Evolutionary conservation across 2,888 invertebrate species (phyloP).

Genomic region (Cerceris ruficornis): DNA sequence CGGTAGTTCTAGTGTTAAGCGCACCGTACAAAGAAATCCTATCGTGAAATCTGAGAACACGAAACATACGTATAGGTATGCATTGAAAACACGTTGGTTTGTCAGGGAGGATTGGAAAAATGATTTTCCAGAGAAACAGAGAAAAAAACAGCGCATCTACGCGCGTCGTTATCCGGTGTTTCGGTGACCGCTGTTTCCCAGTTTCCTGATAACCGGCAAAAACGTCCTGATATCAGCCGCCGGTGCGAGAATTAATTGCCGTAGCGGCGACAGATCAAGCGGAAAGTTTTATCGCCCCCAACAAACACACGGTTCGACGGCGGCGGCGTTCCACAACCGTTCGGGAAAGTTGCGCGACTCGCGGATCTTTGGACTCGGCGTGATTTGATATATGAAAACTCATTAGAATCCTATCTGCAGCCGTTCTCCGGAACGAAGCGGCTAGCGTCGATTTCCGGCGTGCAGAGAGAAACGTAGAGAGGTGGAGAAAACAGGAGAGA

Average conservation of each 20-base stretch:
- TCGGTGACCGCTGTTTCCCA: conserved; percentile 47
- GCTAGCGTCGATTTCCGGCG: background rate
- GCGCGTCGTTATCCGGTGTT: conserved; percentile 32
- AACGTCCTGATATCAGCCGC: conserved; percentile 42
- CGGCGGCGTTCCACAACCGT: background rate
- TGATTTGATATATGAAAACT: conserved; percentile 30
- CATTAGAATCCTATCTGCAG: conserved; percentile 44
- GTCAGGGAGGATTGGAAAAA: conserved; percentile 50
- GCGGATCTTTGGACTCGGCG: conserved; percentile 37
- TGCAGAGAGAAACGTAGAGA: background rate
- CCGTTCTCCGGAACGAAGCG: conserved; percentile 38
- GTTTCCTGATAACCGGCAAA: conserved; percentile 52
- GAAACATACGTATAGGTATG: background rate
- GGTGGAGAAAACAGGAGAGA: no score
- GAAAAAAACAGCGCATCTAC: conserved; percentile 37
- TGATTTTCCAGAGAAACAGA: conserved; percentile 32
- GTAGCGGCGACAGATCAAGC: conserved; percentile 57
- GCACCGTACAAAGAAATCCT: no score
- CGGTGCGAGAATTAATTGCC: conserved; percentile 55
- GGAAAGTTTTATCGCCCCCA: conserved; percentile 55
- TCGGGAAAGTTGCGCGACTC: conserved; percentile 36
- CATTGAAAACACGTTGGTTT: conserved; percentile 3
- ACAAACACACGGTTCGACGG: conserved; percentile 26
- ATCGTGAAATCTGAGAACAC: no score
- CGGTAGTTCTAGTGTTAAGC: no score